Conservation (phyloP, 2,113 vertebrate genomes). For the Lontra canadensis region DNA sequence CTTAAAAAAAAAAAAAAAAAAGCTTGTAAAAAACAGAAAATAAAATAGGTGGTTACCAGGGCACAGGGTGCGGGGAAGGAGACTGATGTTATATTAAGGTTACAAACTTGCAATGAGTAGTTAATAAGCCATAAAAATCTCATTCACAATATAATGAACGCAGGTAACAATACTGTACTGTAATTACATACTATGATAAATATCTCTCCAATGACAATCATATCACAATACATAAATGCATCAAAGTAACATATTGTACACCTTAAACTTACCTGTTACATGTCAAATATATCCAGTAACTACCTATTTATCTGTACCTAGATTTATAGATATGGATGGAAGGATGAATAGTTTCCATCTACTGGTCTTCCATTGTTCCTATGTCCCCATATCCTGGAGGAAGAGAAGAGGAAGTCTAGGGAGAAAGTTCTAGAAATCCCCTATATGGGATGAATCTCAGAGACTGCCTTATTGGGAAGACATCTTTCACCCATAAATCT, state of each 20-base stretch:
- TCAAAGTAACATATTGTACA: not conserved
- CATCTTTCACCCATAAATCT: not conserved
- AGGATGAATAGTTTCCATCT: not conserved
- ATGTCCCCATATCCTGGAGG: not conserved
- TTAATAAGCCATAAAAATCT: not conserved
- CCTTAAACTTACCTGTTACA: not conserved
- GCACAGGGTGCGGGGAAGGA: not conserved
- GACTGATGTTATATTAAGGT: not conserved
- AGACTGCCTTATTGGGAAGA: not conserved
- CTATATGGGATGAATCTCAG: not conserved
- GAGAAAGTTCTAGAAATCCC: constrained; percentile 1
- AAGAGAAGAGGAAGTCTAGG: not conserved
- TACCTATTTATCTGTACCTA: not conserved
- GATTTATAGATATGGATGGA: not conserved
- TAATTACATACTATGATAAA: not conserved
- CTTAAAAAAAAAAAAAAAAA: not conserved
- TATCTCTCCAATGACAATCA: not conserved
- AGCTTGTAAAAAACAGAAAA: not conserved
- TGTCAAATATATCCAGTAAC: not conserved
- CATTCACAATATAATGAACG: not conserved
- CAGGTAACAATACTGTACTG: not conserved
- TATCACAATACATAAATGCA: not conserved
- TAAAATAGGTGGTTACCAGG: not conserved
- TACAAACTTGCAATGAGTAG: not conserved
- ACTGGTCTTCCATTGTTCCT: not conserved